Evolutionary conservation across 1,140 invertebrate species (phyloP), one percentile per base, ranked within the genome.

Genomic region (Bombus pascuorum): DNA sequence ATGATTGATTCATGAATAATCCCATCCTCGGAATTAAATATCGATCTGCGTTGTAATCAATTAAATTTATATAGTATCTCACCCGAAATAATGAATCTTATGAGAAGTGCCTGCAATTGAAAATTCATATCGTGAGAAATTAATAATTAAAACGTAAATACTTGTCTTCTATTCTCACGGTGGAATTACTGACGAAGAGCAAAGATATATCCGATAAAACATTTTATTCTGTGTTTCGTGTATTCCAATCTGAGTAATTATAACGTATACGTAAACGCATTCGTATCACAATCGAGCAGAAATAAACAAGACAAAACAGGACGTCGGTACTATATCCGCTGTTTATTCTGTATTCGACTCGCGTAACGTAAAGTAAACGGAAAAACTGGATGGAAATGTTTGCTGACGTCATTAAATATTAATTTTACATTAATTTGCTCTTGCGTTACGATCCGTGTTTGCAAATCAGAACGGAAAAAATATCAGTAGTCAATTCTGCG

Each of bases 351-450:
- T n/a, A 28, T 73, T 73, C 39, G 42, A 28, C 15, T 37, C 37
- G 28, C 9, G 13, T 13, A 34, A 65, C 13, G 3, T 22, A 34
- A 62, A 9, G 39, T 18, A 44, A 66, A 22, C 9, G 32, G 42
- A 66, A 75, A 62, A 76, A 28, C 28, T 34, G 42, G 32, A 18
- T 22, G 12, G 22, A 32, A 71, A 25, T 37, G n/a, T 53, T 37
- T 66, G 44, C 25, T 5, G 59, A 53, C 62, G 62, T 57, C 74
- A 53, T 83, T 77, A 83, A 83, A 77, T 53, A 75, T 76, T 76
- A 77, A 77, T 83, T 77, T 32, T 28, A 13, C n/a, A 65, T 44
- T 83, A 68, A 83, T 76, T 68, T 75, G 37, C 37, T 15, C 44
- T 25, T 8, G 47, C 13, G 39, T 42, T 72, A n/a, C 39, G 6